phyloP scores from a whole-genome alignment of 2,888 invertebrate species.

The Netelia inedita region DNA sequence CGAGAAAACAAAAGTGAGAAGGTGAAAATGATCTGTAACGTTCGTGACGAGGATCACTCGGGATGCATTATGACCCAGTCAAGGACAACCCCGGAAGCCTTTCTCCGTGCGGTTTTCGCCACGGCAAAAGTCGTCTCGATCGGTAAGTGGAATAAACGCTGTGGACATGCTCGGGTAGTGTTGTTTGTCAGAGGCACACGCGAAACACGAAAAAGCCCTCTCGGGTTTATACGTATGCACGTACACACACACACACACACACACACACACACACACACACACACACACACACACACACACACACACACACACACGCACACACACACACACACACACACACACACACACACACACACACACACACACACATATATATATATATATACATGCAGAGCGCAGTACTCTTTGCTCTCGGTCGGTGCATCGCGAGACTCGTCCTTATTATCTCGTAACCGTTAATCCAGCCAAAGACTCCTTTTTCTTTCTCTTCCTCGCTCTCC shows the following conservation, averaged over 20 bases:
- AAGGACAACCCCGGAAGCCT: conserved; percentile 75
- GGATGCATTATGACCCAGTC: conserved; percentile 62
- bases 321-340: conserved; percentile 6
- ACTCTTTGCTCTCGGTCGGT: conserved; percentile 42
- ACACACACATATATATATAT: conserved; percentile 16
- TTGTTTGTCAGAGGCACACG: conserved; percentile 61
- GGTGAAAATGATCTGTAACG: conserved; percentile 52
- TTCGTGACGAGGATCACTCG: conserved; percentile 9
- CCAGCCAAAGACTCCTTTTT: conserved; percentile 55
- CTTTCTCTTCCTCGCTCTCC: conserved; percentile 37
- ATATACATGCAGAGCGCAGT: conserved; percentile 18
- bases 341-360: conserved; percentile 3
- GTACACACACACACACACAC: conserved; percentile 2
- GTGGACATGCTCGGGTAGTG: conserved; percentile 51
- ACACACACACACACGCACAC: conserved; percentile 3
- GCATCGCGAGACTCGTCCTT: conserved; percentile 73
- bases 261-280: conserved; percentile 1
- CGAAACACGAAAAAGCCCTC: conserved; percentile 71
- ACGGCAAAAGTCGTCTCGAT: conserved; percentile 35
- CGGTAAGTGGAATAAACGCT: conserved; percentile 59
- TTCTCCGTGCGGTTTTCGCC: conserved; percentile 69
- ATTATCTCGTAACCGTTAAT: conserved; percentile 74
- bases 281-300: conserved; percentile 11
- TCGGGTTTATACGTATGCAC: conserved; percentile 11
- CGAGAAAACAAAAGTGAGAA: conserved; percentile 35